phyloP scores from a whole-genome alignment of 2,888 invertebrate genomes.

The Parnassius mnemosyne region DNA sequence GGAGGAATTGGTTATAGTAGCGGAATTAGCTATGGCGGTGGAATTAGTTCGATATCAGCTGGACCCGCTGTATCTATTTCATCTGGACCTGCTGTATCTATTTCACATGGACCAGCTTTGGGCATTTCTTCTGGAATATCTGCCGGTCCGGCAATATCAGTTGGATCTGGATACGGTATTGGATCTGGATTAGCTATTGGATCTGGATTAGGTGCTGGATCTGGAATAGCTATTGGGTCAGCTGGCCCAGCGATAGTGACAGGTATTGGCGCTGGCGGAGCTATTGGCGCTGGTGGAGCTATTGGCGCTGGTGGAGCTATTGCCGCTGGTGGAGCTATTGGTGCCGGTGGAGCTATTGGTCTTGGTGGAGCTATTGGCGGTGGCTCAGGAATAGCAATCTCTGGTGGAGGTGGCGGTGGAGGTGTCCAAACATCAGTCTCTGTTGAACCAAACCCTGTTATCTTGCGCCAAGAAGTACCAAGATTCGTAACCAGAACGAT shows the following conservation, averaged over 20 bases:
- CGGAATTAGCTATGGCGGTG: slow-evolving; percentile 31
- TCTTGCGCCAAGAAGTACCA: slow-evolving; percentile 69
- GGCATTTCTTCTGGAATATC: slow-evolving; percentile 14
- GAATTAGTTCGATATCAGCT: slow-evolving; percentile 6
- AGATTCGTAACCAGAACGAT: slow-evolving; percentile 70
- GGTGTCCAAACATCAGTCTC: slow-evolving; percentile 62
- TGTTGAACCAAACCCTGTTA: slow-evolving; percentile 68
- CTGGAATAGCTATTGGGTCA: slow-evolving; percentile 25
- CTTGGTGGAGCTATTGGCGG: slow-evolving; percentile 25
- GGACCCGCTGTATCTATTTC: slow-evolving; percentile 21
- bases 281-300: slow-evolving; percentile 1
- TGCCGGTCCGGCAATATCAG: slow-evolving; percentile 26
- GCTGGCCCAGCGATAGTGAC: slow-evolving; percentile 29
- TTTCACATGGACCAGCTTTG: slow-evolving; percentile 15
- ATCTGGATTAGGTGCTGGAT: slow-evolving; percentile 22
- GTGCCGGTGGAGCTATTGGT: slow-evolving; percentile 30
- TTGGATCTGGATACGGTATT: slow-evolving; percentile 29
- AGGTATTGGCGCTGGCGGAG: slow-evolving; percentile 20
- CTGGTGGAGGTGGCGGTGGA: slow-evolving; percentile 36
- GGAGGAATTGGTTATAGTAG: slow-evolving; percentile 29
- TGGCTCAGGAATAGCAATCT: slow-evolving; percentile 33
- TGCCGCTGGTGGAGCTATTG: slow-evolving; percentile 24
- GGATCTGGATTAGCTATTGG: slow-evolving; percentile 3
- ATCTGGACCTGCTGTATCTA: slow-evolving; percentile 19
- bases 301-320: slow-evolving; percentile 25